Conservation (phyloP, 2,113 vertebrate genomes). For the Charadrius vociferus region DNA sequence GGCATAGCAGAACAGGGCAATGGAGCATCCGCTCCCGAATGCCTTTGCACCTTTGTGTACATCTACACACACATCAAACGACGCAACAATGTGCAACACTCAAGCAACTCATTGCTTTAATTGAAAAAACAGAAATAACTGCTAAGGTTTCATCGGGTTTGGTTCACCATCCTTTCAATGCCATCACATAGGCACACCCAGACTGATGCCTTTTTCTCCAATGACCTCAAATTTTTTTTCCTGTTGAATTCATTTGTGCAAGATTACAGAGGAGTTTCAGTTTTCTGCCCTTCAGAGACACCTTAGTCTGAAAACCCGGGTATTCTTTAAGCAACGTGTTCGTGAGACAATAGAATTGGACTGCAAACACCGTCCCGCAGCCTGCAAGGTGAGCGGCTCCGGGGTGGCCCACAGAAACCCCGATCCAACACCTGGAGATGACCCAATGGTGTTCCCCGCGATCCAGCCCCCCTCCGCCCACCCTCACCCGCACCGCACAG, state of each 20-base stretch:
- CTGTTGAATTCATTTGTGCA: not conserved
- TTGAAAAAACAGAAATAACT: not conserved
- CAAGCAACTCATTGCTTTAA: not conserved
- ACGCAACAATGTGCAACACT: fast-evolving
- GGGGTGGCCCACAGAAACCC: not conserved
- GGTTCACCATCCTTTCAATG: not conserved
- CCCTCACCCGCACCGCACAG: not conserved
- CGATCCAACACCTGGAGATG: too few relatives aligned
- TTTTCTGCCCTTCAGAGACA: not conserved
- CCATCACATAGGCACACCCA: not conserved
- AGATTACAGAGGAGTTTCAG: not conserved
- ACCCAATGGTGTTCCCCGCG: fast-evolving
- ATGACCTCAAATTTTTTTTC: not conserved
- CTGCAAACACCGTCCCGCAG: not conserved
- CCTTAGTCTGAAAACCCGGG: fast-evolving
- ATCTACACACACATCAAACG: not conserved
- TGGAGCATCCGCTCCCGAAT: not conserved
- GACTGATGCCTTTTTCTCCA: not conserved
- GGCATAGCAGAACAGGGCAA: fast-evolving
- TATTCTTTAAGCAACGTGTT: not conserved
- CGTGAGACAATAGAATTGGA: not conserved
- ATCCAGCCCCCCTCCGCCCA: not conserved
- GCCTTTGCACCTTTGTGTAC: not conserved
- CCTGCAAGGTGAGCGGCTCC: not conserved
- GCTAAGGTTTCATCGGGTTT: not conserved